Base-by-base conservation (phyloP, 2,797 vertebrate species). In the Girardinus metallicus region DNA sequence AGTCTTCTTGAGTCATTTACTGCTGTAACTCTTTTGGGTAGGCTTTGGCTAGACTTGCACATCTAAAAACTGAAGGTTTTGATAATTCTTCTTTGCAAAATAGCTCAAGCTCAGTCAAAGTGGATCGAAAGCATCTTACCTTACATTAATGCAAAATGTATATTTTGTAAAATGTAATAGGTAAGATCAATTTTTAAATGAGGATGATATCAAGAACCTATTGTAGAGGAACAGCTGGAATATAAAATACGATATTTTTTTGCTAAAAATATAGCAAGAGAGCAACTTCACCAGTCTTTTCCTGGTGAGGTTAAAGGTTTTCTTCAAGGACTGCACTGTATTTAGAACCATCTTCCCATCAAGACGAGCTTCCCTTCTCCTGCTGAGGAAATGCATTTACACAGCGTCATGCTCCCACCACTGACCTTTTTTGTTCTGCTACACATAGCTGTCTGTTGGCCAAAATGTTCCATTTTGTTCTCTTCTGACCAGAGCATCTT, bases 371-470 rank as follows among this genome's bases (percentile, higher is more conserved):
- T 34, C 60, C 31, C 60, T 62, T 34, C 16, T 62, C 31, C 60
- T 18, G 34, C 34, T 12, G 62, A 21, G 62, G 18, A 64, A 64
- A 64, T 64, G 8, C 34, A 66, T 66, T 39, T 43, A n/a, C 68
- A 71, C 23, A 71, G 68, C 26, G 23, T 13, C 13, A n/a, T 71
- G 41, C 5, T 71, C 68, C 39, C 39, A 39, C 39, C 41, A 71
- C 26, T 71, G 66, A 70, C 36, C 36, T 68, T 16, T 44, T 39
- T 70, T 70, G 66, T 70, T 68, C 36, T 68, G 66, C 10, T 70
- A 43, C 11, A 70, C 66, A n/a, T 13, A 43, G 39, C 39, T 26
- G 23, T 23, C 5, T 70, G 21, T n/a, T 15, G 39, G 66, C 66
- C 36, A 70, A 70, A 26, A 70, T 5, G 5, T 43, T 70, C 23